Conservation (phyloP, 2,888 invertebrate genomes). For the Callyntrura sp. region DNA sequence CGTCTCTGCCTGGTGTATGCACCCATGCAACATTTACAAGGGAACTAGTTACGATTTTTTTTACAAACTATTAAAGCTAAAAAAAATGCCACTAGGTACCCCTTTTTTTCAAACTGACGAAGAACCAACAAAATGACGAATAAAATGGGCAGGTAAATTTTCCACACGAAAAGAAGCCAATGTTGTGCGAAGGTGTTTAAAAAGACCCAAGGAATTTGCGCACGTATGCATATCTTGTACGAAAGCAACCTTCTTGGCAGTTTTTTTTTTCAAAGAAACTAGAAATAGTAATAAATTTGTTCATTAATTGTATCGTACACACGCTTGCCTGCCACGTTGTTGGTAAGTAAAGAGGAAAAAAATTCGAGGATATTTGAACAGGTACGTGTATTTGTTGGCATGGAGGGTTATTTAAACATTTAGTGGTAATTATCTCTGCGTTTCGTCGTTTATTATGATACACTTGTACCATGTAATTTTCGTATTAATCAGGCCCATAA, state of each 20-base stretch:
- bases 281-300: conserved; percentile 46
- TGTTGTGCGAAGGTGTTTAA: conserved; percentile 29
- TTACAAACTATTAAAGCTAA: too few species aligned
- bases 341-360: conserved; percentile 4
- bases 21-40: too few species aligned
- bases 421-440: conserved; percentile 55
- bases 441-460: conserved; percentile 32
- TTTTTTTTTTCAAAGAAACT: neutral
- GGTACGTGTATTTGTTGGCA: conserved; percentile 28
- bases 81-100: too few species aligned
- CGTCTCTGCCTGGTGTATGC: neutral
- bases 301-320: conserved; percentile 14
- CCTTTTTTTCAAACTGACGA: too few species aligned
- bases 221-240: conserved; percentile 9
- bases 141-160: neutral
- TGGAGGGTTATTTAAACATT: conserved; percentile 27
- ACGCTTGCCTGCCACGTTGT: conserved; percentile 2
- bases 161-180: neutral
- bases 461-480: conserved; percentile 60
- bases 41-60: too few species aligned
- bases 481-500: conserved; percentile 73
- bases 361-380: conserved; percentile 44
- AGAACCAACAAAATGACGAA: neutral
- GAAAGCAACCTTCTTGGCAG: conserved; percentile 27
- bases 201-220: neutral